These are phyloP conservation scores for Penelope pileata DNA, from an alignment of 2,113 vertebrate genomes.

Conservation along the genomic window DNA sequence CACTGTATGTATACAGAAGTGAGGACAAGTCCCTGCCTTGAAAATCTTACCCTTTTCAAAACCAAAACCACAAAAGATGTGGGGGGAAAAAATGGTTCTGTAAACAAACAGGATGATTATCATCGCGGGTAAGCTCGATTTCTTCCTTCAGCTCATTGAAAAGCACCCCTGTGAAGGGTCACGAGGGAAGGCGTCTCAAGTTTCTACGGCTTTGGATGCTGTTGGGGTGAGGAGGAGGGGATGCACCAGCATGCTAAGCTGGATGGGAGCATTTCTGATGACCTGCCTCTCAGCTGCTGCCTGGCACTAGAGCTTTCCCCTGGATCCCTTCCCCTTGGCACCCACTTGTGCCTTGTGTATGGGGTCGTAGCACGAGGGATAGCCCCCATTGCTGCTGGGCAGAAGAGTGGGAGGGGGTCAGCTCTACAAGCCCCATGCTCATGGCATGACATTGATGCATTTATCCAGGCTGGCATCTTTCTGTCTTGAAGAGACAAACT, in stretches of 20 bases:
- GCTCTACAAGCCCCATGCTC: neutral
- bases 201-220: neutral
- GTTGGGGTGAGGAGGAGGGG: accelerated
- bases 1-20: neutral
- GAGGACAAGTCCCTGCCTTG: constrained; percentile 3
- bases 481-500: neutral
- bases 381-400: neutral
- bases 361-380: neutral
- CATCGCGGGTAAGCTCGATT: neutral
- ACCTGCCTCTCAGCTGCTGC: neutral
- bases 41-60: neutral
- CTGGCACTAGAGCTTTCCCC: neutral
- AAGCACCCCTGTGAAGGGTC: neutral
- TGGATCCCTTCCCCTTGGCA: neutral
- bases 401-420: neutral
- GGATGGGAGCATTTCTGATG: neutral
- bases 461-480: accelerated
- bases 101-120: neutral
- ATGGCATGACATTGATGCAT: neutral
- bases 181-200: neutral
- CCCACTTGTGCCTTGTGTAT: neutral
- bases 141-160: neutral
- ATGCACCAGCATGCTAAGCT: neutral
- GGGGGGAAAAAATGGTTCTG: neutral
- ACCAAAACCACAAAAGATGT: neutral